phyloP scores from a whole-genome alignment of 2,888 invertebrate genomes.

The Dynastes maya region DNA sequence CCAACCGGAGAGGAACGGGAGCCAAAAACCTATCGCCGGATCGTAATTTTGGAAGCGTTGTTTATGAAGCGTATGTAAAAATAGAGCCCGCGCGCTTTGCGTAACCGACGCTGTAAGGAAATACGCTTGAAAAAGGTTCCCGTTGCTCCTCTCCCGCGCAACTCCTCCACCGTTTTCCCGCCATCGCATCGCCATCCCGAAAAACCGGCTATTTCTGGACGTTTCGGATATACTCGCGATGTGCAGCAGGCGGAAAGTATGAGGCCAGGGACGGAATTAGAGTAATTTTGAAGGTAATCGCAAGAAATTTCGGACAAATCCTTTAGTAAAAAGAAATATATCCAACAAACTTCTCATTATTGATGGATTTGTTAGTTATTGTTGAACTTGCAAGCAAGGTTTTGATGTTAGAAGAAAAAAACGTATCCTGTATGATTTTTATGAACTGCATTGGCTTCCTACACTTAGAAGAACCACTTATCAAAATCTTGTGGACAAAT shows the following conservation, averaged over 20 bases:
- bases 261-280: too few species aligned
- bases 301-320: too few species aligned
- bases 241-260: not conserved
- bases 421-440: too few species aligned
- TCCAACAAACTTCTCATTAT: too few species aligned
- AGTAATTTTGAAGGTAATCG: too few species aligned
- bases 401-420: too few species aligned
- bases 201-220: constrained; percentile 40
- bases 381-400: too few species aligned
- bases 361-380: too few species aligned
- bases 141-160: constrained; percentile 9
- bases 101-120: constrained; percentile 42
- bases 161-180: not conserved
- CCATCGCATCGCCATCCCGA: not conserved
- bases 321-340: too few species aligned
- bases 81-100: constrained; percentile 42
- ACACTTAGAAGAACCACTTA: too few species aligned
- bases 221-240: constrained; percentile 1
- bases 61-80: constrained; percentile 33
- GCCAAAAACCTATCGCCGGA: constrained; percentile 39
- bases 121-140: constrained; percentile 33
- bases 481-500: too few species aligned
- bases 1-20: not conserved
- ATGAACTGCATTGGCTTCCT: too few species aligned
- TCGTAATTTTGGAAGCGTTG: constrained; percentile 43